A percentile compares a stretch with the other conserved stretches of the same genome.
These are phyloP conservation scores for Lochmaea capreae DNA, from an alignment of 2,888 invertebrate genomes.

Conservation along the genomic window DNA sequence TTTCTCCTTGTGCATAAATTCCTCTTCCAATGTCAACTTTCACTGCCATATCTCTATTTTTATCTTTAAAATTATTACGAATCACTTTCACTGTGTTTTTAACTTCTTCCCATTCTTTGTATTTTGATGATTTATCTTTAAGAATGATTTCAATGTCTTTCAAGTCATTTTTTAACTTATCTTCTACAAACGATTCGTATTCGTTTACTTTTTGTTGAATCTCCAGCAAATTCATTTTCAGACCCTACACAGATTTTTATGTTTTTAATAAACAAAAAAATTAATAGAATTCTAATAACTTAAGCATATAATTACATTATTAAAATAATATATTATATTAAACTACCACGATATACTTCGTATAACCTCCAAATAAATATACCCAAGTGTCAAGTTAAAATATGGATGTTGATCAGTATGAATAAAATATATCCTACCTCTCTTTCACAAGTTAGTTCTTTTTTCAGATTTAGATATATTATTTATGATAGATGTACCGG, in stretches of 20 bases:
- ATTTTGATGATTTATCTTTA: constrained; percentile 52
- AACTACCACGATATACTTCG: too few relatives aligned
- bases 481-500: too few relatives aligned
- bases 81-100: constrained; percentile 56
- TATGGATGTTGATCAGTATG: background rate
- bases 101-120: constrained; percentile 61
- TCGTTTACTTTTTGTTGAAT: constrained; percentile 56
- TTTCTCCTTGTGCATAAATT: constrained; percentile 55
- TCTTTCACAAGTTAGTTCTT: too few relatives aligned
- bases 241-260: too few relatives aligned
- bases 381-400: background rate
- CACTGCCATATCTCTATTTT: constrained; percentile 56
- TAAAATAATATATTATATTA: background rate
- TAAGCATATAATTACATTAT: background rate
- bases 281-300: background rate
- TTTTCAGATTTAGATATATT: too few relatives aligned
- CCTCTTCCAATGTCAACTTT: constrained; percentile 53
- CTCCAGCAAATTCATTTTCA: constrained; percentile 46
- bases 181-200: constrained; percentile 61
- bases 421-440: too few relatives aligned
- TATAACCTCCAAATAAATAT: background rate
- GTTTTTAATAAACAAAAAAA: background rate
- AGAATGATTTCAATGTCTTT: constrained; percentile 58
- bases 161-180: constrained; percentile 61
- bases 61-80: constrained; percentile 54